Conservation (phyloP, 2,888 invertebrate genomes). For the Tuberolachnus salignus region DNA sequence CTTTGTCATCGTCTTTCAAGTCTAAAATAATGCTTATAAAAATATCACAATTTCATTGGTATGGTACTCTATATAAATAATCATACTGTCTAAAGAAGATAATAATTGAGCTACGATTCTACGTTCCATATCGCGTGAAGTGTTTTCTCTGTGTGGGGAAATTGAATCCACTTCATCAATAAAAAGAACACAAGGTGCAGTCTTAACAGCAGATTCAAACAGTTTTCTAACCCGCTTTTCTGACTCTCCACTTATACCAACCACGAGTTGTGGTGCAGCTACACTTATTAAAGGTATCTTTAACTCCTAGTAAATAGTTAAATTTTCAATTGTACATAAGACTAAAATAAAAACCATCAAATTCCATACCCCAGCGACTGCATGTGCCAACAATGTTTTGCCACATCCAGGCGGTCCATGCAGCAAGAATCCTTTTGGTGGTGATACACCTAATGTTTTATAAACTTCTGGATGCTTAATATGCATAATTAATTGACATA, state of each 20-base stretch:
- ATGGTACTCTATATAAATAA: not conserved
- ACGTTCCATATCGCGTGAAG: slow-evolving; percentile 94
- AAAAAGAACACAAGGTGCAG: slow-evolving; percentile 84
- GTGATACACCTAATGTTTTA: slow-evolving; percentile 78
- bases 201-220: slow-evolving; percentile 79
- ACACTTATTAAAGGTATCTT: slow-evolving; percentile 83
- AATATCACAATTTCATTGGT: not conserved
- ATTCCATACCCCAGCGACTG: slow-evolving; percentile 75
- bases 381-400: slow-evolving; percentile 80
- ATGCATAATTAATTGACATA: slow-evolving; percentile 80
- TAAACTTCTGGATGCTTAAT: slow-evolving; percentile 92
- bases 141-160: slow-evolving; percentile 85
- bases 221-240: slow-evolving; percentile 90
- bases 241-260: slow-evolving; percentile 94
- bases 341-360: slow-evolving; percentile 10
- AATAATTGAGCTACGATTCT: slow-evolving; percentile 92
- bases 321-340: not conserved
- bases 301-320: slow-evolving; percentile 69
- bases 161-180: slow-evolving; percentile 98
- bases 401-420: slow-evolving; percentile 98
- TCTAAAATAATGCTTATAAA: slow-evolving; percentile 62
- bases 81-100: slow-evolving; percentile 69
- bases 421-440: slow-evolving; percentile 87
- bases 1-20: slow-evolving; percentile 65
- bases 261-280: slow-evolving; percentile 89